These are phyloP conservation scores for Apoderus coryli DNA, from an alignment of 2,888 invertebrate genomes.

Conservation along the genomic window DNA sequence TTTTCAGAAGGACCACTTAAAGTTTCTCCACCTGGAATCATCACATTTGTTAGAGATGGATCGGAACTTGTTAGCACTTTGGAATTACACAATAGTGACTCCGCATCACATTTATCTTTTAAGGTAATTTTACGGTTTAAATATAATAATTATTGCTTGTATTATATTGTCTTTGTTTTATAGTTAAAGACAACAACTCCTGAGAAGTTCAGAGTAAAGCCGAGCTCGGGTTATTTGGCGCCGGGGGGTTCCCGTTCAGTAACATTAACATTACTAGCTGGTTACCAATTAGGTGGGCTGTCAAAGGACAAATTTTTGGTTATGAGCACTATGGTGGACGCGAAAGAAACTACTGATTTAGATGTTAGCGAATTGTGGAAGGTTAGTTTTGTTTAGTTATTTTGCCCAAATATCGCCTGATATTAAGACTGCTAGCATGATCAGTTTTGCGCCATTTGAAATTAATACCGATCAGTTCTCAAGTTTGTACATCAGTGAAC, in stretches of 20 bases:
- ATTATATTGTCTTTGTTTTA: slow-evolving; percentile 27
- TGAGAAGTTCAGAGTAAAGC: slow-evolving; percentile 86
- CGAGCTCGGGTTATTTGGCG: slow-evolving; percentile 63
- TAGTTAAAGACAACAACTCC: slow-evolving; percentile 93
- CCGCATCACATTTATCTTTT: slow-evolving; percentile 39
- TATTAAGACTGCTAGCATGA: too few species aligned
- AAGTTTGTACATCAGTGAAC: too few species aligned
- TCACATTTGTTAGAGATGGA: slow-evolving; percentile 52
- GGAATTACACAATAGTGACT: slow-evolving; percentile 53
- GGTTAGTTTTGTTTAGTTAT: slow-evolving; percentile 27
- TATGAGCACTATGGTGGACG: slow-evolving; percentile 58
- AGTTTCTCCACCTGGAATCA: slow-evolving; percentile 51
- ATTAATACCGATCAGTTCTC: too few species aligned
- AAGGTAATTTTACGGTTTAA: slow-evolving; percentile 38
- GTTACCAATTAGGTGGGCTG: slow-evolving; percentile 50
- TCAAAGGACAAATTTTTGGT: slow-evolving; percentile 78
- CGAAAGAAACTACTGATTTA: slow-evolving; percentile 37
- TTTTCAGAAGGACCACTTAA: slow-evolving; percentile 44
- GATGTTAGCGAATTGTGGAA: slow-evolving; percentile 67
- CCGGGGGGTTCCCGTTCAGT: slow-evolving; percentile 50
- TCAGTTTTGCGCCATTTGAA: too few species aligned
- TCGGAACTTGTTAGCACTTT: slow-evolving; percentile 54
- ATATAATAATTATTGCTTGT: not conserved
- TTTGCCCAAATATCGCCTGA: too few species aligned
- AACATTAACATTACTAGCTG: slow-evolving; percentile 59